Conservation (phyloP, 2,797 vertebrate genomes). For the Phrynocephalus guinanensis region DNA sequence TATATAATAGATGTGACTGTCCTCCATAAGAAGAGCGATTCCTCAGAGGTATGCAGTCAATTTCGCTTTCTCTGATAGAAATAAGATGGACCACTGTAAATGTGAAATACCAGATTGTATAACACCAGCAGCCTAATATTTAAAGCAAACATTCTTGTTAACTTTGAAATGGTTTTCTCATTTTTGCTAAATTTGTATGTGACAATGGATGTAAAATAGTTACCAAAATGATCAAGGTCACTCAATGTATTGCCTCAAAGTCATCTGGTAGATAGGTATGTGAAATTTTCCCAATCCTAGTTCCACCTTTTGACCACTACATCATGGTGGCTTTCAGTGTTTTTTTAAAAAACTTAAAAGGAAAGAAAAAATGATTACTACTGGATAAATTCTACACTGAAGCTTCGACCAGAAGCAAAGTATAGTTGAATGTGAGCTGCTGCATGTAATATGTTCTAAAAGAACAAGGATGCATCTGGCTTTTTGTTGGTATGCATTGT, state of each 20-base stretch:
- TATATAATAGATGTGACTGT: conserved; percentile 70
- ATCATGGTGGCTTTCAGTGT: background rate
- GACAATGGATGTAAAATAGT: background rate
- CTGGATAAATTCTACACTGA: background rate
- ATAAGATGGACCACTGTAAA: conserved; percentile 64
- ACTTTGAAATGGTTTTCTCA: conserved; percentile 53
- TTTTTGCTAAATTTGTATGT: conserved; percentile 58
- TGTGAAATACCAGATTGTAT: conserved; percentile 61
- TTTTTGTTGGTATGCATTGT: background rate
- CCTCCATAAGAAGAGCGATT: conserved; percentile 69
- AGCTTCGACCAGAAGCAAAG: too few relatives aligned
- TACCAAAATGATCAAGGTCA: background rate
- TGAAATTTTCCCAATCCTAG: background rate
- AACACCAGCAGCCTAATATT: conserved; percentile 47
- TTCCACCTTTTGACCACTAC: background rate
- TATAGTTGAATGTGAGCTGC: background rate
- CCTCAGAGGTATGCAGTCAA: conserved; percentile 71
- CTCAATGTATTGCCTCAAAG: background rate
- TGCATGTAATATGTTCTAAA: background rate
- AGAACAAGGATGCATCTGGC: background rate
- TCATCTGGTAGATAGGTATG: background rate
- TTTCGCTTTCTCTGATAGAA: conserved; percentile 73
- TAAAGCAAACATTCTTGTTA: conserved; percentile 47
- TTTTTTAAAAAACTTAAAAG: background rate
- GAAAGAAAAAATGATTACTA: background rate